phyloP scores from a whole-genome alignment of 2,797 vertebrate genomes.

The Hoplostethus atlanticus region DNA sequence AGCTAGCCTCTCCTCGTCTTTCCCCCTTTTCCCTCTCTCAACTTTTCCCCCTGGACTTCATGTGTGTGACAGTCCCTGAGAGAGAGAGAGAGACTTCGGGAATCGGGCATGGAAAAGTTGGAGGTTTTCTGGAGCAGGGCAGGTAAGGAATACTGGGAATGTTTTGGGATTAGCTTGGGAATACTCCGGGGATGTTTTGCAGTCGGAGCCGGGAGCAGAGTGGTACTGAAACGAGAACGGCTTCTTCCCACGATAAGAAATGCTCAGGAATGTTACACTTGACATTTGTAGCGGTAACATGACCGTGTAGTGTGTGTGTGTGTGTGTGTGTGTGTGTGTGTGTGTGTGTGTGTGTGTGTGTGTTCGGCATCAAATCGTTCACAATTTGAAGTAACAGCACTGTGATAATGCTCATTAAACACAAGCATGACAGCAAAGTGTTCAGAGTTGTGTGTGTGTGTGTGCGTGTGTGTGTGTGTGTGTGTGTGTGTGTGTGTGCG shows the following conservation, averaged over 20 bases:
- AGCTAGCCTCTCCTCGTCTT: slow-evolving; percentile 36
- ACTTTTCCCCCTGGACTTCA: slow-evolving; percentile 16
- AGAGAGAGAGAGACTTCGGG: slow-evolving; percentile 8
- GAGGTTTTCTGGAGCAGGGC: slow-evolving; percentile 61
- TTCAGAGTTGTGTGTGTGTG: too few relatives aligned
- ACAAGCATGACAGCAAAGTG: too few relatives aligned
- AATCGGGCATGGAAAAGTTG: slow-evolving; percentile 57
- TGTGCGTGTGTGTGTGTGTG: neutral
- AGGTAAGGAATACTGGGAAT: slow-evolving; percentile 53
- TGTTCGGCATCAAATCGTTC: neutral
- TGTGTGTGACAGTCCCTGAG: slow-evolving; percentile 29
- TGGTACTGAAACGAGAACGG: slow-evolving; percentile 29
- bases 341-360: neutral
- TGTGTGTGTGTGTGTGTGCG: neutral
- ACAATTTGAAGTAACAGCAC: too few relatives aligned
- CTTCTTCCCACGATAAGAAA: slow-evolving; percentile 37
- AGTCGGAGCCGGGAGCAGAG: slow-evolving; percentile 10
- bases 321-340: neutral
- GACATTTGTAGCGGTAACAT: slow-evolving; percentile 14
- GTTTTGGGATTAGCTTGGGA: neutral
- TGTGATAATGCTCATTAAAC: too few relatives aligned
- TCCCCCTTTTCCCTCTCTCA: slow-evolving; percentile 4
- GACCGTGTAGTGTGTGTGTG: neutral
- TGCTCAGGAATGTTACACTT: slow-evolving; percentile 54
- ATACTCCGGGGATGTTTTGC: too few relatives aligned